Conservation (phyloP, 2,888 invertebrate species). For the Dorcus parallelipipedus region DNA sequence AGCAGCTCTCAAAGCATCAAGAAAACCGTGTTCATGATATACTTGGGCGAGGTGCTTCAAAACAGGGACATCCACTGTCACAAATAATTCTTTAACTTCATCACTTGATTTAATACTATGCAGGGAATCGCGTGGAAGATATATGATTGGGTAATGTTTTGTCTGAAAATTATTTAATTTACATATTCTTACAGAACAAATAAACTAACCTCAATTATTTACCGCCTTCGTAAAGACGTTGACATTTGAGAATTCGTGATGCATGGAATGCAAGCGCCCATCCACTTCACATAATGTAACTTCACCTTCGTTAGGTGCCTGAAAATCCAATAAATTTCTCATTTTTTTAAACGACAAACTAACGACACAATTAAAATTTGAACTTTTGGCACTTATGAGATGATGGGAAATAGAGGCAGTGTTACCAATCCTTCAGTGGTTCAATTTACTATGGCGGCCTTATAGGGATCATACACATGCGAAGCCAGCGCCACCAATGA, state of each 20-base stretch:
- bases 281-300: slow-evolving; percentile 62
- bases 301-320: slow-evolving; percentile 47
- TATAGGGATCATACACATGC: no score
- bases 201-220: slow-evolving; percentile 36
- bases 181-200: background rate
- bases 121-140: slow-evolving; percentile 62
- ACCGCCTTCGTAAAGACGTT: slow-evolving; percentile 58
- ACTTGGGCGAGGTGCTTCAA: slow-evolving; percentile 72
- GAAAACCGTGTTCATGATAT: slow-evolving; percentile 72
- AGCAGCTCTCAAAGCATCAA: slow-evolving; percentile 65
- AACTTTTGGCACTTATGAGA: no score
- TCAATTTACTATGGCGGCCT: no score
- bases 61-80: slow-evolving; percentile 67
- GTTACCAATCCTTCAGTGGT: no score
- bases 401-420: no score
- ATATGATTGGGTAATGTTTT: slow-evolving; percentile 66
- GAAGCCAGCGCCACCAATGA: no score
- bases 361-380: no score
- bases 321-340: slow-evolving; percentile 40
- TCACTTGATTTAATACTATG: slow-evolving; percentile 56
- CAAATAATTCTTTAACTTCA: slow-evolving; percentile 55
- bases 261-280: slow-evolving; percentile 59
- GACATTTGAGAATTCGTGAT: slow-evolving; percentile 56
- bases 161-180: slow-evolving; percentile 47
- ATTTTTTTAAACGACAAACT: slow-evolving; percentile 24